Evolutionary conservation across 2,888 invertebrate species (phyloP).

Genomic region (Drosophila antonietae): DNA sequence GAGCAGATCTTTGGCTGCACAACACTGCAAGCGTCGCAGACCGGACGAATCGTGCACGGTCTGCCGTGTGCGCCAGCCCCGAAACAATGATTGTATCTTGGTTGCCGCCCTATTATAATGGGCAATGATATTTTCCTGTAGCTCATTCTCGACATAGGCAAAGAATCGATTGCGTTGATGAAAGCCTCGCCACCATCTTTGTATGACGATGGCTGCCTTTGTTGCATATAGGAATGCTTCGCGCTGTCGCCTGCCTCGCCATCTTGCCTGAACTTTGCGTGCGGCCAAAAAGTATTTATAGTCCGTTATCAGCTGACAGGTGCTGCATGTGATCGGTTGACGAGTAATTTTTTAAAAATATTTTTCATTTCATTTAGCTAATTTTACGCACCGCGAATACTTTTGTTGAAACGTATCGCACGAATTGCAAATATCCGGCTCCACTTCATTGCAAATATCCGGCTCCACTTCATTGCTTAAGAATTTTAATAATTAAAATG

Average conservation of each 20-base stretch:
- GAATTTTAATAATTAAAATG: too few species aligned
- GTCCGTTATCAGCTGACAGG: constrained; percentile 55
- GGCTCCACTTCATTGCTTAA: background rate
- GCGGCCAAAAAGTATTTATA: constrained; percentile 74
- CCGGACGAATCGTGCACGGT: constrained; percentile 76
- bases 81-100: constrained; percentile 77
- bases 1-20: constrained; percentile 79
- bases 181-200: constrained; percentile 80
- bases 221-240: background rate
- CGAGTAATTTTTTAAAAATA: background rate
- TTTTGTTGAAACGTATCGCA: background rate
- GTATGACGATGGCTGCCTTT: constrained; percentile 60
- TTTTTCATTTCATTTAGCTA: background rate
- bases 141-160: constrained; percentile 43
- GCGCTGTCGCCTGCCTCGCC: constrained; percentile 60
- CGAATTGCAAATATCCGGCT: background rate
- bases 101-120: constrained; percentile 62
- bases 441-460: background rate
- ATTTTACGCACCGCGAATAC: constrained; percentile 4
- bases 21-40: constrained; percentile 61
- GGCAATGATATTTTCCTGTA: constrained; percentile 52
- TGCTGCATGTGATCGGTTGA: constrained; percentile 41
- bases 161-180: constrained; percentile 25
- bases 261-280: constrained; percentile 69
- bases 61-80: constrained; percentile 76